A percentile compares a stretch with the other conserved stretches of the same genome.
Conservation (phyloP, 2,797 vertebrate genomes). For the Leucoraja ocellata region DNA sequence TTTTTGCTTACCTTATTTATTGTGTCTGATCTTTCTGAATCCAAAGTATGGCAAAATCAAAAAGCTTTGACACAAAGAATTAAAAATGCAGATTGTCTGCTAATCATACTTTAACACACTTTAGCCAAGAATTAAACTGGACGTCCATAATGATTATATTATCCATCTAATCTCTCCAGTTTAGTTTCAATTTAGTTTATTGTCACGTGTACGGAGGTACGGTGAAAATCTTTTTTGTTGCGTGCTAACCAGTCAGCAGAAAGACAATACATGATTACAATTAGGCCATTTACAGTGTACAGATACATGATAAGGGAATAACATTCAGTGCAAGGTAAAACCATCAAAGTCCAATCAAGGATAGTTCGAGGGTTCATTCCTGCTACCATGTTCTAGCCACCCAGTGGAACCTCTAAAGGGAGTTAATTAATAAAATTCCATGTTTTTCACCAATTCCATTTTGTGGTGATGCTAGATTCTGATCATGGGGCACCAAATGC, state of each 20-base stretch:
- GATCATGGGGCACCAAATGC: neutral
- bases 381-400: neutral
- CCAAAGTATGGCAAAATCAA: neutral
- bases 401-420: neutral
- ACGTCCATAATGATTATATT: neutral
- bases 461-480: neutral
- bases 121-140: neutral
- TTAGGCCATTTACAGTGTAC: no score
- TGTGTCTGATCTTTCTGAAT: neutral
- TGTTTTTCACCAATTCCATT: neutral
- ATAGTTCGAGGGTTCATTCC: no score
- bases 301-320: no score
- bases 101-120: neutral
- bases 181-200: no score
- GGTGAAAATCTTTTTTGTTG: no score
- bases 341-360: no score
- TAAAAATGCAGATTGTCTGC: neutral
- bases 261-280: no score
- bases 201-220: no score
- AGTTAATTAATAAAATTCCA: neutral
- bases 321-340: no score
- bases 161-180: neutral
- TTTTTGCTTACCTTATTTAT: no score
- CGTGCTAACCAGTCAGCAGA: no score
- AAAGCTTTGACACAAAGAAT: neutral